These are phyloP conservation scores for Plectrocnemia conspersa DNA, from an alignment of 1,140 invertebrate genomes.

Conservation along the genomic window DNA sequence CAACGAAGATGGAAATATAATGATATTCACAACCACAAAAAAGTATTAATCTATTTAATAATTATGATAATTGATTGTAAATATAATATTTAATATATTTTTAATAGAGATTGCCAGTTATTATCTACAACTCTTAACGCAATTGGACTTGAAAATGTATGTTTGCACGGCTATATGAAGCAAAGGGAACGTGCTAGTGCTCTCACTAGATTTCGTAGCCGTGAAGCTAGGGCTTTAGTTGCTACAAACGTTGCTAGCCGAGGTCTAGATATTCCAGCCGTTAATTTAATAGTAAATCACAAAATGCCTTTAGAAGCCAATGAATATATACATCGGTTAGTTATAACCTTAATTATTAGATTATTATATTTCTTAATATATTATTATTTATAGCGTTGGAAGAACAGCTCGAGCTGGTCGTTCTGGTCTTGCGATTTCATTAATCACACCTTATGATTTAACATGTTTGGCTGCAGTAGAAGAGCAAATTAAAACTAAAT, in stretches of 20 bases:
- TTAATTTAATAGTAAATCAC: slow-evolving; percentile 93
- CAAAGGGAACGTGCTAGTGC: slow-evolving; percentile 76
- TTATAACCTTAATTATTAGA: slow-evolving; percentile 5
- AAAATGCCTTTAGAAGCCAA: slow-evolving; percentile 83
- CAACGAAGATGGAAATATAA: slow-evolving; percentile 73
- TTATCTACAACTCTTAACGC: slow-evolving; percentile 80
- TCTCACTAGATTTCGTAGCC: slow-evolving; percentile 81
- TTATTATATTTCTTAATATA: neutral
- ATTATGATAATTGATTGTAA: neutral
- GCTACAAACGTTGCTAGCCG: slow-evolving; percentile 96
- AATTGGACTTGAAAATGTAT: slow-evolving; percentile 81
- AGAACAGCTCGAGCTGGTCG: slow-evolving; percentile 90
- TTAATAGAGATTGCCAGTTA: slow-evolving; percentile 72
- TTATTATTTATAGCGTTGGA: slow-evolving; percentile 66
- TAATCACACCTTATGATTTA: slow-evolving; percentile 90
- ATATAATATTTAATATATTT: slow-evolving; percentile 24
- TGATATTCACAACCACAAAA: slow-evolving; percentile 93
- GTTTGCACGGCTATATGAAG: slow-evolving; percentile 79
- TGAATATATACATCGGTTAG: slow-evolving; percentile 86
- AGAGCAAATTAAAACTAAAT: slow-evolving; percentile 73
- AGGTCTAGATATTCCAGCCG: slow-evolving; percentile 84
- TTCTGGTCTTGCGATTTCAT: slow-evolving; percentile 78
- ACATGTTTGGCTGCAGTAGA: slow-evolving; percentile 84
- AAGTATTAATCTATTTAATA: slow-evolving; percentile 64
- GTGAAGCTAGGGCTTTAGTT: slow-evolving; percentile 79